These are phyloP conservation scores for Parasteatoda tepidariorum DNA, from an alignment of 1,140 invertebrate species.

Conservation along the genomic window DNA sequence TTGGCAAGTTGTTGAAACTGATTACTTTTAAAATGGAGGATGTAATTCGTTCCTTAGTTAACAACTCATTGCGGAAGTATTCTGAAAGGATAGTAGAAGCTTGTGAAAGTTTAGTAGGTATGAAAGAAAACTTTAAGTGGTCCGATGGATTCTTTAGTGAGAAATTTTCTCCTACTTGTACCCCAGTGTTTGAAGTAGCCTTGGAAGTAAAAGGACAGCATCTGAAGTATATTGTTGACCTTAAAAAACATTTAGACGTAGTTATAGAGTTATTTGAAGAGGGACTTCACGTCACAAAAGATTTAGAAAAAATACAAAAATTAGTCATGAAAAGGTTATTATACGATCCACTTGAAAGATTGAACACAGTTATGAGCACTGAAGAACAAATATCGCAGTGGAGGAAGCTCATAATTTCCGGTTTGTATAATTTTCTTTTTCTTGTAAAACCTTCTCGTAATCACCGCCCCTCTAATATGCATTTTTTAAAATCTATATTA, in stretches of 20 bases:
- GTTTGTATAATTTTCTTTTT: too few species aligned
- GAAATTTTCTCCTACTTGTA: neutral
- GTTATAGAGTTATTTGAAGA: constrained; percentile 18
- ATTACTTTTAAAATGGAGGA: constrained; percentile 46
- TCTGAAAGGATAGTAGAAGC: neutral
- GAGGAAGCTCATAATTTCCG: too few species aligned
- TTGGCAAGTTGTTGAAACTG: constrained; percentile 29
- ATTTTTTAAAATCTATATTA: too few species aligned
- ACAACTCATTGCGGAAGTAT: neutral
- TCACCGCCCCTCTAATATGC: too few species aligned
- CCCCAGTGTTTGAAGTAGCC: constrained; percentile 16
- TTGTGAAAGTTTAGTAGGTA: neutral
- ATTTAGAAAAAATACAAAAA: constrained; percentile 10
- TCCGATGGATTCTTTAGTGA: neutral
- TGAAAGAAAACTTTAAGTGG: constrained; percentile 21
- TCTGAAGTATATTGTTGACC: constrained; percentile 8
- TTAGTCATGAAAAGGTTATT: constrained; percentile 31
- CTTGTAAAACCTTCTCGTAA: too few species aligned
- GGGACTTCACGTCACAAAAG: constrained; percentile 7
- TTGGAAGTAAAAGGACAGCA: constrained; percentile 25
- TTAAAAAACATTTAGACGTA: constrained; percentile 9
- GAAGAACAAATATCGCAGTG: constrained; percentile 12
- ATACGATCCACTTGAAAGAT: constrained; percentile 35
- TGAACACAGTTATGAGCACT: constrained; percentile 3
- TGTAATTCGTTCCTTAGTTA: constrained; percentile 20